A percentile compares a stretch with the other conserved stretches of the same genome.
These are phyloP conservation scores for Sinopyrophorus schimmeli DNA, from an alignment of 2,888 invertebrate species.

Conservation along the genomic window DNA sequence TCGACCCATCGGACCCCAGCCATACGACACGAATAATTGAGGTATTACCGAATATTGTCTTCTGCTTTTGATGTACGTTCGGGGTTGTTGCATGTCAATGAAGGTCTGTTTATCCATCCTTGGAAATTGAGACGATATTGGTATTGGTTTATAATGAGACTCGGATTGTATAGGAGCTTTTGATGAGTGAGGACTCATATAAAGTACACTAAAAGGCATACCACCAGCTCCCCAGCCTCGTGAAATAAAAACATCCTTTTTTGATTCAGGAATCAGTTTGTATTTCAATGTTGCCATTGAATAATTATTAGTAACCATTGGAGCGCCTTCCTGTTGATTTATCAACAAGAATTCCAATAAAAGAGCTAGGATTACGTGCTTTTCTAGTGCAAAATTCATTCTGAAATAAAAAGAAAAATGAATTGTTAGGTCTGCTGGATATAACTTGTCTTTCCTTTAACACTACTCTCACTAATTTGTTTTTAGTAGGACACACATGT, in stretches of 20 bases:
- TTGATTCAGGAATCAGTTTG: conserved; percentile 34
- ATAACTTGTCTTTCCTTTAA: too few relatives aligned
- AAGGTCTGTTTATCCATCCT: conserved; percentile 17
- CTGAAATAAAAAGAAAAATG: conserved; percentile 12
- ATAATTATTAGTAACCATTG: conserved; percentile 1
- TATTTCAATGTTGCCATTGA: too few relatives aligned
- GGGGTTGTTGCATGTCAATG: conserved; percentile 3
- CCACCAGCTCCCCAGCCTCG: conserved; percentile 60
- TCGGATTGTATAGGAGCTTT: conserved; percentile 24
- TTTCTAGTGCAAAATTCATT: conserved; percentile 10
- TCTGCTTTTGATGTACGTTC: conserved; percentile 21
- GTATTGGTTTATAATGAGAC: neutral
- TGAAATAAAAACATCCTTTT: conserved; percentile 55
- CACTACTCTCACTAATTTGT: too few relatives aligned
- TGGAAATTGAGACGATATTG: neutral
- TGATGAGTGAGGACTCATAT: conserved; percentile 50
- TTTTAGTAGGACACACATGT: too few relatives aligned
- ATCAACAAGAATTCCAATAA: conserved; percentile 1
- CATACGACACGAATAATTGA: conserved; percentile 59
- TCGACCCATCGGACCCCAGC: conserved; percentile 59
- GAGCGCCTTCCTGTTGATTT: conserved; percentile 7
- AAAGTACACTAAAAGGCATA: conserved; percentile 59
- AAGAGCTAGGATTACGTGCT: neutral
- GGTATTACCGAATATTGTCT: conserved; percentile 56
- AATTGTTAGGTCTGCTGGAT: too few relatives aligned